Percentiles rank a stretch among this genome's conserved stretches.
phyloP scores from a whole-genome alignment of 2,113 vertebrate genomes.

The Megalops atlanticus region DNA sequence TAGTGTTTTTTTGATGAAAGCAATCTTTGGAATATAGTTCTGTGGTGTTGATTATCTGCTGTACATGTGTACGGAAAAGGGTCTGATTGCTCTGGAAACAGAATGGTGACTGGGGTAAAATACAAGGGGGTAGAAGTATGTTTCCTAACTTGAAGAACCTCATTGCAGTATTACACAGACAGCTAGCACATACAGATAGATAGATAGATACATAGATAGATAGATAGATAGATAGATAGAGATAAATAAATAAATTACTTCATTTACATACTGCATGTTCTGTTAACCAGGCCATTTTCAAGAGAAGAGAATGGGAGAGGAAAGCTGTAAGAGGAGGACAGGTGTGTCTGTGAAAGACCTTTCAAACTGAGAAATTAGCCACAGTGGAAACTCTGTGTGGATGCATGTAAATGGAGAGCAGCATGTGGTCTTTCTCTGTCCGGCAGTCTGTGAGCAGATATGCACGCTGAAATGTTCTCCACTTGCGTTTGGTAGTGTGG shows the following conservation, averaged over 20 bases:
- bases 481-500: background rate
- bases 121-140: background rate
- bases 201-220: background rate
- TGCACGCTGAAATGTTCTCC: background rate
- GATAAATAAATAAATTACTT: background rate
- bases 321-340: background rate
- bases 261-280: conserved; percentile 15
- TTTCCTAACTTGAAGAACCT: background rate
- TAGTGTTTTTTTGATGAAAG: conserved; percentile 2
- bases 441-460: background rate
- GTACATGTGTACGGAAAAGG: background rate
- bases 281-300: conserved; percentile 1
- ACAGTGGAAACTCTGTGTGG: conserved; percentile 3
- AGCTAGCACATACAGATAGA: too few relatives aligned
- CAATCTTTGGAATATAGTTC: background rate
- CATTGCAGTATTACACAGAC: background rate
- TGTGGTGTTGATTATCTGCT: background rate
- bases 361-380: conserved; percentile 6
- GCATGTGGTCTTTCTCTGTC: background rate
- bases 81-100: background rate
- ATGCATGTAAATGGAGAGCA: conserved; percentile 18
- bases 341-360: background rate
- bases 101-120: background rate
- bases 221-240: background rate
- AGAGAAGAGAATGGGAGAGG: background rate